Conservation (phyloP, 2,113 vertebrate genomes). For the Bostrychus sinensis region DNA sequence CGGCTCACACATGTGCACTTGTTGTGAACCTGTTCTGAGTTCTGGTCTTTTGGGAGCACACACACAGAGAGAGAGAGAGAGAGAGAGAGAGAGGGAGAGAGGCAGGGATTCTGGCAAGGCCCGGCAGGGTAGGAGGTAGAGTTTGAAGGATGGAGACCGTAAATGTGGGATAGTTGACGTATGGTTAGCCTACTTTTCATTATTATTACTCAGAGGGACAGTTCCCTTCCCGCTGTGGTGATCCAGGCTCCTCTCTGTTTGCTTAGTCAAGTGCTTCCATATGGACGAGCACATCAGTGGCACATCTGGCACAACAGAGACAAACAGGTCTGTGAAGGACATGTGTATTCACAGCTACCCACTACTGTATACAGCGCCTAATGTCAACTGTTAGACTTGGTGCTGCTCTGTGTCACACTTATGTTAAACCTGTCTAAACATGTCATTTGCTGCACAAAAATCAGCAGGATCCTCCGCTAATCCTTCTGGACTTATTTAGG, state of each 20-base stretch:
- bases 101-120: too few relatives aligned
- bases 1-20: slow-evolving; percentile 39
- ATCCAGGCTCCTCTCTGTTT: slow-evolving; percentile 77
- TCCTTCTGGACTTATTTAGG: neutral
- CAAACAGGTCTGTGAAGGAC: slow-evolving; percentile 57
- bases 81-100: slow-evolving; percentile 17
- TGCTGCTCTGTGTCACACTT: slow-evolving; percentile 15
- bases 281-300: slow-evolving; percentile 71
- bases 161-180: slow-evolving; percentile 62
- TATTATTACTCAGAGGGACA: slow-evolving; percentile 77
- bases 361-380: slow-evolving; percentile 49
- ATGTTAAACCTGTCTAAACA: slow-evolving; percentile 15
- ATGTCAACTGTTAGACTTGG: slow-evolving; percentile 26
- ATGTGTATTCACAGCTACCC: slow-evolving; percentile 48
- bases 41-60: slow-evolving; percentile 31
- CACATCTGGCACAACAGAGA: slow-evolving; percentile 70
- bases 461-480: neutral
- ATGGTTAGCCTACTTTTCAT: slow-evolving; percentile 75
- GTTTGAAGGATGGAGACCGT: slow-evolving; percentile 41
- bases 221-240: slow-evolving; percentile 72
- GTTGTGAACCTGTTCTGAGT: slow-evolving; percentile 60
- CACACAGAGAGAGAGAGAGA: slow-evolving; percentile 9
- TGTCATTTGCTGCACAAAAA: neutral
- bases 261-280: slow-evolving; percentile 82
- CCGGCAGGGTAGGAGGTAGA: slow-evolving; percentile 2